Evolutionary conservation across 2,113 vertebrate species (phyloP).

Genomic region (Thalassoma bifasciatum): DNA sequence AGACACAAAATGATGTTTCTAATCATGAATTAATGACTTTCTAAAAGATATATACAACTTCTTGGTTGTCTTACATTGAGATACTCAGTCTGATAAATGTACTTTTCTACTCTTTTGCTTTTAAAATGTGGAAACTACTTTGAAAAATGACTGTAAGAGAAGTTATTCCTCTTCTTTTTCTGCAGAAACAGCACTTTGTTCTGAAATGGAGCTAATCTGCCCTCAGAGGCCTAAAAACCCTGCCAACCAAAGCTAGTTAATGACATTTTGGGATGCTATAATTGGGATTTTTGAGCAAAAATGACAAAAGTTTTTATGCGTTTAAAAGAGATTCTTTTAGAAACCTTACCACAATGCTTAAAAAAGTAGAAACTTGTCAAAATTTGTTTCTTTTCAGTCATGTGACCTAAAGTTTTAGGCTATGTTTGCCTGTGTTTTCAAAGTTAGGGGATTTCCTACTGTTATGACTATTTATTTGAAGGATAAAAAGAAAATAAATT

Average conservation of each 20-base stretch:
- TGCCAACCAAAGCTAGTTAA: background rate
- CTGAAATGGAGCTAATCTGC: background rate
- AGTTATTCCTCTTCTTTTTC: background rate
- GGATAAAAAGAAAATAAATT: background rate
- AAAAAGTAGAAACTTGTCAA: background rate
- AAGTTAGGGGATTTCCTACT: background rate
- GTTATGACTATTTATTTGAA: background rate
- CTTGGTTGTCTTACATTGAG: background rate
- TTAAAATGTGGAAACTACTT: conserved; percentile 4
- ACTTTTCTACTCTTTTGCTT: background rate
- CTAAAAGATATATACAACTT: background rate
- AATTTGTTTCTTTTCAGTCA: background rate
- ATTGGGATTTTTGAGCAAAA: conserved; percentile 1
- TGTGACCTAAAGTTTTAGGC: background rate
- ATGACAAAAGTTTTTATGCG: background rate
- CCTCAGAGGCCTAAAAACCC: conserved; percentile 16
- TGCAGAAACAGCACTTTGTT: background rate
- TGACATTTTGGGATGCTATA: background rate
- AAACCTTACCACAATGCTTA: background rate
- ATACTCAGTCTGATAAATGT: background rate
- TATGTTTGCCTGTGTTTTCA: background rate
- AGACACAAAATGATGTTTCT: background rate
- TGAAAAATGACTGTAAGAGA: background rate
- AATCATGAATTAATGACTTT: background rate
- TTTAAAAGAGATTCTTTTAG: background rate